A percentile compares a stretch with the other conserved stretches of the same genome.
These are phyloP conservation scores for Saccopteryx leptura DNA, from an alignment of 2,113 vertebrate species.

Conservation along the genomic window DNA sequence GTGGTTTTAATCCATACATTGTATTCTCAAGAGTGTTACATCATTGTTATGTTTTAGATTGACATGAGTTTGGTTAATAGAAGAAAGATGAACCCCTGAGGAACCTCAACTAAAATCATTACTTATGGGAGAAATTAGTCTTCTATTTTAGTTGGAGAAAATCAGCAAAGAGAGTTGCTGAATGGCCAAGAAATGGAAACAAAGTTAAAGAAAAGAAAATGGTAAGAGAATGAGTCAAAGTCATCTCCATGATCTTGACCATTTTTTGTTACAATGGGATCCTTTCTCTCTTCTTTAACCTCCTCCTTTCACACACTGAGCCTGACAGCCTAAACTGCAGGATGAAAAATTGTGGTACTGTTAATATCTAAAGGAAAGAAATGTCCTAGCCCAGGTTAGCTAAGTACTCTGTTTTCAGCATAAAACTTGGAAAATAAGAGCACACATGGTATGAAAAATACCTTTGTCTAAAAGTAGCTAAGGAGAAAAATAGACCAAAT, in stretches of 20 bases:
- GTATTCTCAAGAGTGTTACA: constrained; percentile 54
- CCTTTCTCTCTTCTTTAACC: constrained; percentile 51
- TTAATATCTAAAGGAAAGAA: constrained; percentile 51
- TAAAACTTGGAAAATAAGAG: constrained; percentile 68
- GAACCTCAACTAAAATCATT: constrained; percentile 73
- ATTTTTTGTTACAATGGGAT: constrained; percentile 62
- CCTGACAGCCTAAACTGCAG: constrained; percentile 67
- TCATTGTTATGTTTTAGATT: constrained; percentile 45
- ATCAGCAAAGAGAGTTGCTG: constrained; percentile 40
- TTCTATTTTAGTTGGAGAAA: constrained; percentile 54
- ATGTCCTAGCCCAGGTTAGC: constrained; percentile 44
- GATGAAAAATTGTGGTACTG: background rate
- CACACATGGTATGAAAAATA: background rate
- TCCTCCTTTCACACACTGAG: background rate
- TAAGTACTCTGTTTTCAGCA: constrained; percentile 39
- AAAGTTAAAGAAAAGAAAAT: constrained; percentile 68
- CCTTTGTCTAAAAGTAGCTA: constrained; percentile 58
- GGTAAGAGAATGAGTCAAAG: constrained; percentile 64
- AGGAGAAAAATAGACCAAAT: background rate
- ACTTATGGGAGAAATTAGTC: constrained; percentile 51
- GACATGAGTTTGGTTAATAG: constrained; percentile 55
- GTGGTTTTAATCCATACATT: constrained; percentile 52
- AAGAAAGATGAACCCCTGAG: constrained; percentile 48
- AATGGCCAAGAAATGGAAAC: constrained; percentile 65
- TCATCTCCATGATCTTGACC: constrained; percentile 64